Conservation (phyloP, 2,888 invertebrate genomes). For the Andrena trimmerana region DNA sequence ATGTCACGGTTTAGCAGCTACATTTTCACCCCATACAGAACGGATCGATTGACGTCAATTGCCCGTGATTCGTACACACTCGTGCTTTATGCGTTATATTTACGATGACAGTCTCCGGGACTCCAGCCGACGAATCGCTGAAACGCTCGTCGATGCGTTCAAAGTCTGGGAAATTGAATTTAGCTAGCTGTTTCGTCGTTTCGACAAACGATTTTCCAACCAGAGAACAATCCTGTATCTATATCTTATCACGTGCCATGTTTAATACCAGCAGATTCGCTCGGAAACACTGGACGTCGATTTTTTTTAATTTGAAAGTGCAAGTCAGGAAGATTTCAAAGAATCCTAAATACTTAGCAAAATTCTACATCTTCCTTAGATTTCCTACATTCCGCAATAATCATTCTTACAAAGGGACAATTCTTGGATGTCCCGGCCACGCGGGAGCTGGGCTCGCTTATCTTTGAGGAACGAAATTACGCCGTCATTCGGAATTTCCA, state of each 20-base stretch:
- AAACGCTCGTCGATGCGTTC: constrained; percentile 12
- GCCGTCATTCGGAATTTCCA: background rate
- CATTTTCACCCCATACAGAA: constrained; percentile 10
- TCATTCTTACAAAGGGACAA: background rate
- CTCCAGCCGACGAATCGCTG: background rate
- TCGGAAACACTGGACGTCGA: too few species aligned
- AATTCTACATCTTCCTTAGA: background rate
- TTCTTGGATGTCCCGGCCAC: background rate
- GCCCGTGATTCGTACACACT: constrained; percentile 5
- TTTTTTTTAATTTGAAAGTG: too few species aligned
- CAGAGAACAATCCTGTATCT: constrained; percentile 1
- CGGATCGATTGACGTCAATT: constrained; percentile 26
- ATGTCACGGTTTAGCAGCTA: background rate
- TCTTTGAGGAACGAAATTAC: background rate
- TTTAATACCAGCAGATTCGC: background rate
- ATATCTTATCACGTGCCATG: background rate
- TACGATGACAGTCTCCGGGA: background rate
- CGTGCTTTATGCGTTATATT: constrained; percentile 20
- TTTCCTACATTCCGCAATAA: background rate
- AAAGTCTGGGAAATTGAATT: constrained; percentile 20
- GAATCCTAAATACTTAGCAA: background rate
- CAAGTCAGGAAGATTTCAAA: background rate
- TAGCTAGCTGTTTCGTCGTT: constrained; percentile 7
- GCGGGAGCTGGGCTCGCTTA: background rate
- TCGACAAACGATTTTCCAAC: background rate